These are phyloP conservation scores for Callinectes sapidus DNA, from an alignment of 2,888 invertebrate species.

Conservation along the genomic window DNA sequence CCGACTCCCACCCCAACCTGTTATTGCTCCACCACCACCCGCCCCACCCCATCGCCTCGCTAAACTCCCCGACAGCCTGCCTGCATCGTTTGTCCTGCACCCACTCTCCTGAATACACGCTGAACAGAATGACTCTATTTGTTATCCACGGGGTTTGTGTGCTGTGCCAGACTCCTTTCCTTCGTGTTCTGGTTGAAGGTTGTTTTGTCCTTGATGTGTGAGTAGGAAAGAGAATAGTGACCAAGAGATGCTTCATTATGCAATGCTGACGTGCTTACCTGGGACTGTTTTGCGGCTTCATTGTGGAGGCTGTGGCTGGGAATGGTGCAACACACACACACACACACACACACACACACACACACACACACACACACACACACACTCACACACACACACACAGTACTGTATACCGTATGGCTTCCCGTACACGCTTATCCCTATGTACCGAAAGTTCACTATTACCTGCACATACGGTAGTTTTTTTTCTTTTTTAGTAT, in stretches of 20 bases:
- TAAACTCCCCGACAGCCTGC: not conserved
- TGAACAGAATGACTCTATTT: not conserved
- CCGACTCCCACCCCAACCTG: not conserved
- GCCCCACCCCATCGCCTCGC: not conserved
- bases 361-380: conserved; percentile 28
- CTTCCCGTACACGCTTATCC: not conserved
- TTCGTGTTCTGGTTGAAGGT: no score
- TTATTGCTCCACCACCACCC: not conserved
- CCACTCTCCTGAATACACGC: not conserved
- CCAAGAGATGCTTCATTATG: no score
- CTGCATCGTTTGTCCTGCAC: not conserved
- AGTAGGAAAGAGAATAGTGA: no score
- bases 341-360: conserved; percentile 32
- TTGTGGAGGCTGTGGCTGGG: not conserved
- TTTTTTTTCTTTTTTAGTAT: not conserved
- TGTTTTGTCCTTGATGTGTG: no score
- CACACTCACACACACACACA: not conserved
- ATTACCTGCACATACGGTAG: not conserved
- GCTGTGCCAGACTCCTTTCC: no score
- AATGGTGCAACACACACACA: not conserved
- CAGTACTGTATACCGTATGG: not conserved
- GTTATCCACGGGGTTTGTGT: not conserved
- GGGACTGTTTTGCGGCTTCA: not conserved
- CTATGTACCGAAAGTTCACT: not conserved
- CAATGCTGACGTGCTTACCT: not conserved